Base-by-base conservation (phyloP, 1,140 invertebrate species). In the Sarcophaga peregrina region DNA sequence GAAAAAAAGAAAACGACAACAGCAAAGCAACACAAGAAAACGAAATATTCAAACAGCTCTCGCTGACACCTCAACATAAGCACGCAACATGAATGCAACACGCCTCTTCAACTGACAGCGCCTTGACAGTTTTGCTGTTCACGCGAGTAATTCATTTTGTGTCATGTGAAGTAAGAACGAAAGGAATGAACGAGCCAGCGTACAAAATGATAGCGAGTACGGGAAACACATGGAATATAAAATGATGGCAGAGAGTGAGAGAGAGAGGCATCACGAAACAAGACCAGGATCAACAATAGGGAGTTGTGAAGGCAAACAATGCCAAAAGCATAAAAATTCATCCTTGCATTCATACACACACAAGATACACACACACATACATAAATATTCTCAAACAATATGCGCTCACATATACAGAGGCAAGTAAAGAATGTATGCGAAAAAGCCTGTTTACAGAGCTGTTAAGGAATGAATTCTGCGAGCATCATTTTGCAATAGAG, bases 101-200 rank as follows among this genome's bases (percentile, higher is more conserved):
- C 80, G 81, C 84, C 80, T 80, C 82, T 83, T 58, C 82, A 87
- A 86, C 88, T 89, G 88, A 89, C 88, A 89, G 88, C 85, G 80
- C 85, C 87, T 85, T 89, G 88, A 88, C 88, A 88, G 88, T 87
- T 89, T 89, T 89, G 88, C 88, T 89, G 87, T 88, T 89, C 88
- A 89, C 85, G 88, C 88, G 87, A 89, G 87, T 89, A 89, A 89
- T 89, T 89, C 88, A 89, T 89, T 89, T 89, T 84, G 80, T 81
- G 83, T 80, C 80, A 83, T 78, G 82, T 78, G 82, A 54, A 82
- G 81, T n/a, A 50, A 86, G 84, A 86, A 85, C 17, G 46, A 46
- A 75, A 15, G 46, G 15, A 74, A 74, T 5, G 25, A 37, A 25
- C 5, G 25, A 37, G 25, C 25, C 25, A 37, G 25, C 25, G 25